phyloP scores from a whole-genome alignment of 2,113 vertebrate species.

The Benitochromis conjunctus region DNA sequence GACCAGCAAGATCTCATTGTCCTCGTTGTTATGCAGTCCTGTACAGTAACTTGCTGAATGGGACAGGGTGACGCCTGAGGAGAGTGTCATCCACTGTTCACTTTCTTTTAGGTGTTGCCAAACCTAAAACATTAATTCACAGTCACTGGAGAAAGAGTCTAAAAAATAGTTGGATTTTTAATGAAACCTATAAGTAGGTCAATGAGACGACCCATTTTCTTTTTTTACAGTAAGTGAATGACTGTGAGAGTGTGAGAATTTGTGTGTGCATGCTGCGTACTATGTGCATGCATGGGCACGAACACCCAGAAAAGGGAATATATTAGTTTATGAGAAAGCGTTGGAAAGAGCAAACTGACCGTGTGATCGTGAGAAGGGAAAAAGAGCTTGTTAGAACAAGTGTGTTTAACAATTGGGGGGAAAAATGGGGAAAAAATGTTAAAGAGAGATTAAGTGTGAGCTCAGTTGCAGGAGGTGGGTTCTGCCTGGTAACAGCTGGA shows the following conservation, averaged over 20 bases:
- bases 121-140: slow-evolving; percentile 67
- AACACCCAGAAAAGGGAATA: not conserved
- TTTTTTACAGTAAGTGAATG: slow-evolving; percentile 36
- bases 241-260: slow-evolving; percentile 17
- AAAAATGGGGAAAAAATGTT: slow-evolving; percentile 27
- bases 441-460: slow-evolving; percentile 70
- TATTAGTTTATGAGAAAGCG: not conserved
- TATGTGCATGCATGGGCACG: not conserved
- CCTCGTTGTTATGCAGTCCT: not conserved
- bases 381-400: slow-evolving; percentile 39
- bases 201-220: slow-evolving; percentile 70
- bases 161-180: slow-evolving; percentile 65
- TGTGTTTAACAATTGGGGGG: slow-evolving; percentile 20
- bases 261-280: not conserved
- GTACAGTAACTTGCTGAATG: slow-evolving; percentile 13
- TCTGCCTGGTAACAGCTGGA: slow-evolving; percentile 82
- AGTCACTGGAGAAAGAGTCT: slow-evolving; percentile 50
- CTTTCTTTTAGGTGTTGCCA: slow-evolving; percentile 51
- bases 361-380: not conserved
- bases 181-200: slow-evolving; percentile 71
- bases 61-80: slow-evolving; percentile 12
- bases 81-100: slow-evolving; percentile 16
- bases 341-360: not conserved
- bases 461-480: slow-evolving; percentile 66
- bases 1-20: not conserved